Percentiles rank a stretch among this genome's conserved stretches.
These are phyloP conservation scores for Lysiphlebus fabarum DNA, from an alignment of 1,140 invertebrate species.

Conservation along the genomic window DNA sequence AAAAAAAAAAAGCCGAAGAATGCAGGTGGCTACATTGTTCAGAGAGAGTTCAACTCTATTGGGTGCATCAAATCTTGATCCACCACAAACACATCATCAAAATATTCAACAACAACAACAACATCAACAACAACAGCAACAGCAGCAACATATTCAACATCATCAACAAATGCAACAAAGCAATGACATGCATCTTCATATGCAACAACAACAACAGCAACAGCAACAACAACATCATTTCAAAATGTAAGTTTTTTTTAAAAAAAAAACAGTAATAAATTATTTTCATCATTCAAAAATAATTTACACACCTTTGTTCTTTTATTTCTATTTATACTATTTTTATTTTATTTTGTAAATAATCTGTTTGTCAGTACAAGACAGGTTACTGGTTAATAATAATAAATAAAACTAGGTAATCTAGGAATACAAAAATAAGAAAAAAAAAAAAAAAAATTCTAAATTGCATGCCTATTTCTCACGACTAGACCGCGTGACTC, in stretches of 20 bases:
- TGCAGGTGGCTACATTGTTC: conserved; percentile 71
- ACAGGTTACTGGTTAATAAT: too few relatives aligned
- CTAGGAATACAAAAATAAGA: background rate
- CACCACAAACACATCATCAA: conserved; percentile 50
- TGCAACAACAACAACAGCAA: conserved; percentile 35
- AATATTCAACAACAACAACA: conserved; percentile 32
- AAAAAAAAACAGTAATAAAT: too few relatives aligned
- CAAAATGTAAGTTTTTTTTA: conserved; percentile 49
- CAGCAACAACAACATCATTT: conserved; percentile 45
- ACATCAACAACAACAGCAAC: conserved; percentile 33
- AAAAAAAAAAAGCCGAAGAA: conserved; percentile 33
- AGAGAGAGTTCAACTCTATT: conserved; percentile 66
- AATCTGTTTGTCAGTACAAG: too few relatives aligned
- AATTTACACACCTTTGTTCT: too few relatives aligned
- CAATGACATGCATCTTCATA: conserved; percentile 27
- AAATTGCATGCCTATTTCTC: conserved; percentile 23
- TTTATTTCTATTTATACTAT: background rate
- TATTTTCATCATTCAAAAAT: conserved; percentile 1
- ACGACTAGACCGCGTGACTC: conserved; percentile 23
- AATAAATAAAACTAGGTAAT: too few relatives aligned
- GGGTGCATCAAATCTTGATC: conserved; percentile 61
- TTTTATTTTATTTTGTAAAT: too few relatives aligned
- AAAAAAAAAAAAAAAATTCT: conserved; percentile 10
- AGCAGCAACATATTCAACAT: conserved; percentile 32
- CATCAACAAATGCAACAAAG: conserved; percentile 22